Conservation (phyloP, 1,140 invertebrate genomes). For the Bombus confusus region DNA sequence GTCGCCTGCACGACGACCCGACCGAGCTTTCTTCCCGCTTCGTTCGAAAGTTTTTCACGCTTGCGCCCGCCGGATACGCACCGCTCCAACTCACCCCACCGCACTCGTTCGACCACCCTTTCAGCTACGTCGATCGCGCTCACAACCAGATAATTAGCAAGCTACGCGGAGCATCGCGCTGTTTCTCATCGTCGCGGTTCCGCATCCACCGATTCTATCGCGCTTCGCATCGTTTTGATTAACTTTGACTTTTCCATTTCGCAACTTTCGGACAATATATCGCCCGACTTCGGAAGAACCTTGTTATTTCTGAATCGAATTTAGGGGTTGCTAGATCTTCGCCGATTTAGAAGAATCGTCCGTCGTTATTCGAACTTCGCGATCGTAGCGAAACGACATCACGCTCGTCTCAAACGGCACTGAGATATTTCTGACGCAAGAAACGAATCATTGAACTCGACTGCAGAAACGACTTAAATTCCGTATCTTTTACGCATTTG, state of each 20-base stretch:
- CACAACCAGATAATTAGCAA: constrained; percentile 27
- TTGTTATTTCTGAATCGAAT: background rate
- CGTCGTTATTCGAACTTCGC: background rate
- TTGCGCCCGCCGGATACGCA: constrained; percentile 55
- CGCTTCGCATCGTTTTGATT: too few relatives aligned
- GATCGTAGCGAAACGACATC: too few relatives aligned
- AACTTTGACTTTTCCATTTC: background rate
- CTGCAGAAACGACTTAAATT: background rate
- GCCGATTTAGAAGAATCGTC: background rate
- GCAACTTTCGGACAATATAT: too few relatives aligned
- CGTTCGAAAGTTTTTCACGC: constrained; percentile 65
- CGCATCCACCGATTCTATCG: too few relatives aligned
- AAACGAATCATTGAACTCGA: too few relatives aligned
- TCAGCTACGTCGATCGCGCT: constrained; percentile 2
- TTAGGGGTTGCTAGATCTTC: fast-evolving
- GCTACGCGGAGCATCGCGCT: background rate
- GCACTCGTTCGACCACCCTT: background rate
- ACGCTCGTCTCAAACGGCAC: too few relatives aligned
- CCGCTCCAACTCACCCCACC: background rate
- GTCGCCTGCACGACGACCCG: constrained; percentile 14
- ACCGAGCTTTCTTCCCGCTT: constrained; percentile 44
- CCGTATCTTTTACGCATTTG: background rate
- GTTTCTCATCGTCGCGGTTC: too few relatives aligned
- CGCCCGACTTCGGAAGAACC: too few relatives aligned
- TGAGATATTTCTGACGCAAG: too few relatives aligned